Percentiles rank a stretch among this genome's conserved stretches.
phyloP scores from a whole-genome alignment of 2,888 invertebrate genomes.

The Arrhopalites spinosus region DNA sequence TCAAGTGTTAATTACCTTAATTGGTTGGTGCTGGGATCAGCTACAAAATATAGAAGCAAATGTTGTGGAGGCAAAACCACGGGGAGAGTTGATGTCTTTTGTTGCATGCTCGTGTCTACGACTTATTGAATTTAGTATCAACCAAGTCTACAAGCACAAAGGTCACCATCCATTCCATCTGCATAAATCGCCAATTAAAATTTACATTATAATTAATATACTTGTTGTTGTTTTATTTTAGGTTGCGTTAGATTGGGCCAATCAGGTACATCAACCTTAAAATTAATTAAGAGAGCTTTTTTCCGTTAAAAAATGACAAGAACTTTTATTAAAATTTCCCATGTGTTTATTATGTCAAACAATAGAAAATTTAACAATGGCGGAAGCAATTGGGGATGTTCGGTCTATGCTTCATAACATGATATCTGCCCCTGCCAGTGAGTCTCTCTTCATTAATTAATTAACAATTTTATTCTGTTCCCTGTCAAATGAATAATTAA shows the following conservation, averaged over 20 bases:
- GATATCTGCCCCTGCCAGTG: slow-evolving; percentile 49
- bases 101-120: slow-evolving; percentile 53
- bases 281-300: too few relatives aligned
- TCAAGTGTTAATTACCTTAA: slow-evolving; percentile 51
- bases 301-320: too few relatives aligned
- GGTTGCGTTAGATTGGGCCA: slow-evolving; percentile 52
- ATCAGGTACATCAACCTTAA: too few relatives aligned
- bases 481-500: not conserved
- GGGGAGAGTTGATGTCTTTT: slow-evolving; percentile 50
- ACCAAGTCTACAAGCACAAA: slow-evolving; percentile 55
- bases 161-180: slow-evolving; percentile 33
- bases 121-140: slow-evolving; percentile 54
- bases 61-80: slow-evolving; percentile 43
- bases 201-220: not conserved
- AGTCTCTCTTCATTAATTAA: not conserved
- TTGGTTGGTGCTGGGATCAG: slow-evolving; percentile 54
- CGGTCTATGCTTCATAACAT: slow-evolving; percentile 54
- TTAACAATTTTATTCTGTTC: not conserved
- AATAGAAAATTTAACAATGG: slow-evolving; percentile 55
- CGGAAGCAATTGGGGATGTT: slow-evolving; percentile 55
- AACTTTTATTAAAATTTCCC: too few relatives aligned
- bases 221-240: slow-evolving; percentile 8
- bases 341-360: too few relatives aligned
- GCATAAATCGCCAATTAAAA: too few relatives aligned
- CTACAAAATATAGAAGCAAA: slow-evolving; percentile 34